phyloP scores from a whole-genome alignment of 2,113 vertebrate genomes.

The Solenodon paradoxus region DNA sequence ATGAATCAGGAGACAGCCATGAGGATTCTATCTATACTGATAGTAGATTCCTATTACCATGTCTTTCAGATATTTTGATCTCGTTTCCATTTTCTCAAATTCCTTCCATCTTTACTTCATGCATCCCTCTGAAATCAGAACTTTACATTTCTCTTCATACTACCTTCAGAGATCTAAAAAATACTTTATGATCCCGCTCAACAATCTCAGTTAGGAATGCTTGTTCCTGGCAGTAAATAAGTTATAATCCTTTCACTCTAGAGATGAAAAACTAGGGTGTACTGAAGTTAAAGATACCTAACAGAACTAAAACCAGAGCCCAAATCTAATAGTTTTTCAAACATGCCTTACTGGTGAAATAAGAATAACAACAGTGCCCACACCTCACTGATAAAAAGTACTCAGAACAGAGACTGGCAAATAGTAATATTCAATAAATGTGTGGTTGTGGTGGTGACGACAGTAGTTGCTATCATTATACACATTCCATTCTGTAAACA shows the following conservation, averaged over 20 bases:
- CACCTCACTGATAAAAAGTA: neutral
- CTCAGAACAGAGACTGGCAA: neutral
- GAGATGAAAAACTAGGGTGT: conserved; percentile 15
- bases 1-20: neutral
- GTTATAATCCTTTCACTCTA: neutral
- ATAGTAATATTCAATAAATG: neutral
- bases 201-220: conserved; percentile 1
- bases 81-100: conserved; percentile 17
- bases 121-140: conserved; percentile 17
- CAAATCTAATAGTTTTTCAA: neutral
- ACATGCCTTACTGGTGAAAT: neutral
- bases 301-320: neutral
- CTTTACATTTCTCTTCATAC: conserved; percentile 39
- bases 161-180: neutral
- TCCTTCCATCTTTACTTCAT: neutral
- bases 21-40: neutral
- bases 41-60: neutral
- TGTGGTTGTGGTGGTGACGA: neutral
- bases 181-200: neutral
- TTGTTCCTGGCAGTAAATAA: neutral
- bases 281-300: neutral
- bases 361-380: neutral
- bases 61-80: neutral
- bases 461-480: neutral
- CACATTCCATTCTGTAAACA: conserved; percentile 21